These are phyloP conservation scores for Cheilosia urbana DNA, from an alignment of 2,888 invertebrate species.

Conservation along the genomic window DNA sequence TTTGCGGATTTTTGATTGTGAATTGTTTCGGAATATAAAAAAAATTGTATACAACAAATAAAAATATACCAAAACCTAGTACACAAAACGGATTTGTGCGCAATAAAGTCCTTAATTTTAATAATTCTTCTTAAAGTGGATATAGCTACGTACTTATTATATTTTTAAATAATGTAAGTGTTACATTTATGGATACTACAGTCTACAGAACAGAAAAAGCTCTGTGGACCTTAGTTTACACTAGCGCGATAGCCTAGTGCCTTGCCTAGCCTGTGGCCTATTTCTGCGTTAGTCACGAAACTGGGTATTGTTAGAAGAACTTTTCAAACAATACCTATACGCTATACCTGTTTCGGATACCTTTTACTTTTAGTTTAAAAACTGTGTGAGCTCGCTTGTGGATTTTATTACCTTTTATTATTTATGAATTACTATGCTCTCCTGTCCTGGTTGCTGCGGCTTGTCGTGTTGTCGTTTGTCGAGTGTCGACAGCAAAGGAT, in stretches of 20 bases:
- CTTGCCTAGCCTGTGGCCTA: conserved; percentile 46
- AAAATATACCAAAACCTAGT: conserved; percentile 45
- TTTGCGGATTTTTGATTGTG: conserved; percentile 41
- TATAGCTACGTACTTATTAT: not conserved
- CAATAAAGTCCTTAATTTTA: not conserved
- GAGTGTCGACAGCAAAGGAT: conserved; percentile 40
- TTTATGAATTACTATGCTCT: conserved; percentile 8
- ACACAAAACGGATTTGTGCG: conserved; percentile 8
- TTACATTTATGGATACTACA: not conserved
- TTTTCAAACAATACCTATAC: conserved; percentile 36
- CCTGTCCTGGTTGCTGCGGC: conserved; percentile 28
- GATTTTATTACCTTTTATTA: conserved; percentile 49
- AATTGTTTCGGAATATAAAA: conserved; percentile 25
- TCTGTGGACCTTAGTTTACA: not conserved
- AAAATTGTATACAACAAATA: conserved; percentile 7
- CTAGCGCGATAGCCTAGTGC: conserved; percentile 2
- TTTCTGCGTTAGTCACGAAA: not conserved
- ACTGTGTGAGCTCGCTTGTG: not conserved
- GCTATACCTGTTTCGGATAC: conserved; percentile 50
- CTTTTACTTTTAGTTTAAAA: conserved; percentile 6
- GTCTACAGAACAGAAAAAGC: no score
- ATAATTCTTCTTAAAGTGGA: conserved; percentile 24
- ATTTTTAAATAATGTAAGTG: conserved; percentile 35
- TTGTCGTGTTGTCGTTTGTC: conserved; percentile 37
- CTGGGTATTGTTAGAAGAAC: not conserved